Percentiles rank a stretch among this genome's conserved stretches.
Evolutionary conservation across 64 coral and sea anemone genomes (phyloP).

Genomic region (Pocillopora damicornis): DNA sequence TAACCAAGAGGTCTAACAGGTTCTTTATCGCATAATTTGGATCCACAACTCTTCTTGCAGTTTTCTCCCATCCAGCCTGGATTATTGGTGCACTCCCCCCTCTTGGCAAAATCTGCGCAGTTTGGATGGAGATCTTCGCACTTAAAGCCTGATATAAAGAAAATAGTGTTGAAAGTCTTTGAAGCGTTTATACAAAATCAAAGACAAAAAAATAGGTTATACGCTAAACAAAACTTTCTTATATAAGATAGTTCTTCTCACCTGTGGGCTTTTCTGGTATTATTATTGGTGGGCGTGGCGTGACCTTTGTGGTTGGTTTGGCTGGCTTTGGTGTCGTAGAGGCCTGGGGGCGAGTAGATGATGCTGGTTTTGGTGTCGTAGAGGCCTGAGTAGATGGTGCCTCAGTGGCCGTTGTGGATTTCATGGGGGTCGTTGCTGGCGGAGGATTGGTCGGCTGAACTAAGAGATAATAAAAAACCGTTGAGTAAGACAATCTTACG

Average conservation of each 20-base stretch:
- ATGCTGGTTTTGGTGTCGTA: neutral
- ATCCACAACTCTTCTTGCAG: slow-evolving; percentile 52
- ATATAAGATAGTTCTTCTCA: neutral
- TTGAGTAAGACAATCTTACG: no score
- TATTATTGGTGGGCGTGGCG: slow-evolving; percentile 2
- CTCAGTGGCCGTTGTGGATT: neutral
- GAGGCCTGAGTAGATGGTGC: neutral
- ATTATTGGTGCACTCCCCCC: slow-evolving; percentile 25
- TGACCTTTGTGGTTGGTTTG: slow-evolving; percentile 7
- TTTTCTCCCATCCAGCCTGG: slow-evolving; percentile 34
- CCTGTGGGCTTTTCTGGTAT: slow-evolving; percentile 38
- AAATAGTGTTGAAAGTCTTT: neutral
- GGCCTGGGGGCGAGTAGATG: slow-evolving; percentile 3
- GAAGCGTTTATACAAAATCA: no score
- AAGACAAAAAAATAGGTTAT: no score
- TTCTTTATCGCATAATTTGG: slow-evolving; percentile 36
- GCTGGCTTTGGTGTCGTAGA: neutral
- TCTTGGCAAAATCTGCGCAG: slow-evolving; percentile 24
- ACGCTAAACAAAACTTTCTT: no score
- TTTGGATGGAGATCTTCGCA: slow-evolving; percentile 38
- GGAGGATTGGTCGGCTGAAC: slow-evolving; percentile 5
- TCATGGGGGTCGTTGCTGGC: neutral
- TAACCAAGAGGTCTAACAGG: slow-evolving; percentile 39
- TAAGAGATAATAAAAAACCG: neutral
- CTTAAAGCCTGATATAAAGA: slow-evolving; percentile 30